Evolutionary conservation across 2,888 invertebrate species (phyloP).

Genomic region (Pollenia angustigena): DNA sequence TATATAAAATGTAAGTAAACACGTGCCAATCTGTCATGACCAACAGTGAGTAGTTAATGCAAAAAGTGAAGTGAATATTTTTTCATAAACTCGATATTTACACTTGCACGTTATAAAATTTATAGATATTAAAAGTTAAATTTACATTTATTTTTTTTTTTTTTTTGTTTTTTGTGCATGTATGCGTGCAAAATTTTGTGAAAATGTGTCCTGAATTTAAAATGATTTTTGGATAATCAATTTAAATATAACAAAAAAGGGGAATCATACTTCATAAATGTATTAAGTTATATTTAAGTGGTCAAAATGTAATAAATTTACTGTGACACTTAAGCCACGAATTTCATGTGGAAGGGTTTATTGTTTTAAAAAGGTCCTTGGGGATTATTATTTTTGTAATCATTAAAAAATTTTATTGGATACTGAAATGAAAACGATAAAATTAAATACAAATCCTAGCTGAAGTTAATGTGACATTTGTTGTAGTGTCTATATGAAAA

Average conservation of each 20-base stretch:
- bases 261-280: neutral
- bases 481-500: too few relatives aligned
- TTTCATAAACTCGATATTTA: conserved; percentile 35
- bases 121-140: conserved; percentile 55
- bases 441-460: too few relatives aligned
- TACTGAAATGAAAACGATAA: too few relatives aligned
- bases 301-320: neutral
- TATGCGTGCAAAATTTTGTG: neutral
- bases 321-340: conserved; percentile 7
- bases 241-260: conserved; percentile 11
- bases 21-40: conserved; percentile 69
- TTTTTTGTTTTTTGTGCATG: neutral
- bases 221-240: conserved; percentile 49
- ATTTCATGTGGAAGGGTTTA: neutral
- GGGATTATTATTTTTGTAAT: neutral
- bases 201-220: conserved; percentile 54
- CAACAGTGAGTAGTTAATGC: conserved; percentile 59
- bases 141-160: neutral
- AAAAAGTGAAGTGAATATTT: conserved; percentile 54
- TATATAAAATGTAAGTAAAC: conserved; percentile 31
- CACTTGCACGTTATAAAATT: conserved; percentile 21
- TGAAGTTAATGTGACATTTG: too few relatives aligned
- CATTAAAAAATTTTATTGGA: too few relatives aligned
- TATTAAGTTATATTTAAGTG: neutral
- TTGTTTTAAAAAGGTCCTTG: neutral